Evolutionary conservation across 2,113 vertebrate species (phyloP).

Genomic region (Protobothrops mucrosquamatus): DNA sequence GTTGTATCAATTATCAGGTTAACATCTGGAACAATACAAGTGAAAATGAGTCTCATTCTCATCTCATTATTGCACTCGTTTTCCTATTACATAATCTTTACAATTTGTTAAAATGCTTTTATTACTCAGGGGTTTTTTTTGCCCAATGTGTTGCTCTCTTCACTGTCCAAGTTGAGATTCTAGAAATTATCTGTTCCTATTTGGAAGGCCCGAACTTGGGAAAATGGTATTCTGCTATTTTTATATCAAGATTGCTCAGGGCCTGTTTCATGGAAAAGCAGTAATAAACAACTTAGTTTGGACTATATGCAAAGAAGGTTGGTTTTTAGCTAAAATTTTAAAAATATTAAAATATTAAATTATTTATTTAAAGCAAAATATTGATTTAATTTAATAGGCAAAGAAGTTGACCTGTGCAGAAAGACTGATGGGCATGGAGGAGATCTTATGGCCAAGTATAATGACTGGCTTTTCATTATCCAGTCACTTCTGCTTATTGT

Average conservation of each 20-base stretch:
- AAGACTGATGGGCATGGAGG: too few relatives aligned
- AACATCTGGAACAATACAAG: slow-evolving; percentile 66
- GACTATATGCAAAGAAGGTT: background rate
- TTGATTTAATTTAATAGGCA: background rate
- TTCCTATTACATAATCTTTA: slow-evolving; percentile 38
- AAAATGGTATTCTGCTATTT: background rate
- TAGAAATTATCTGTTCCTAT: background rate
- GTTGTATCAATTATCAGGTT: slow-evolving; percentile 63
- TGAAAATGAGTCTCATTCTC: slow-evolving; percentile 60
- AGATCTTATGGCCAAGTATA: too few relatives aligned
- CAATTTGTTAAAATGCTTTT: background rate
- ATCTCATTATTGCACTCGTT: slow-evolving; percentile 30
- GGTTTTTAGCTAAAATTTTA: background rate
- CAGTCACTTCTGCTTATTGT: too few relatives aligned
- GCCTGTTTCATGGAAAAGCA: background rate
- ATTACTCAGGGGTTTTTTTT: background rate
- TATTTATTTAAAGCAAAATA: background rate
- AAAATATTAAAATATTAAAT: background rate
- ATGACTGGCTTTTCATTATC: too few relatives aligned
- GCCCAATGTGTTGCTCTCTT: background rate
- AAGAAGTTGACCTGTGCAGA: background rate
- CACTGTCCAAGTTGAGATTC: background rate
- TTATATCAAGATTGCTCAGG: background rate
- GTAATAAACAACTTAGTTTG: background rate
- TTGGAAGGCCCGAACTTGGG: background rate